Base-by-base conservation (phyloP, 2,113 vertebrate genomes). In the Silurus asotus region DNA sequence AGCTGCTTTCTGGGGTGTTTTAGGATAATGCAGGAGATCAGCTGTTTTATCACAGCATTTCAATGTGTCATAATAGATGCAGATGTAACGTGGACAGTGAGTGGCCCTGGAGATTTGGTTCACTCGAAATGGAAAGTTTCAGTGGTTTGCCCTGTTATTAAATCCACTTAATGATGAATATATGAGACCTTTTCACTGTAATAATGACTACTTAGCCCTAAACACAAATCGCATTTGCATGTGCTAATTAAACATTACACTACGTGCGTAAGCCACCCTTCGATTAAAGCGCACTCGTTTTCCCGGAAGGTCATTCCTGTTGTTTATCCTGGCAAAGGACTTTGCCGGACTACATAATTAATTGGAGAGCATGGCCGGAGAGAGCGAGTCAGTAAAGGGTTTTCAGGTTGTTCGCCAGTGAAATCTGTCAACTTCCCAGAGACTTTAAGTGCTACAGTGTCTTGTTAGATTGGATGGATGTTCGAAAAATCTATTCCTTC, bases 161-260 rank as follows among this genome's bases (percentile, higher is more conserved):
- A 25, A 67, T 58, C n/a, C 20, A 56, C 65, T 65, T 79, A 69
- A 69, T 80, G 17, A 1, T 48, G 77, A 85, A 62, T 48, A 1
- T 13, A 25, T 76, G 69, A 48, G 17, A 25, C 13, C 74, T 70
- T 59, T 61, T 19, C 17, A 10, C 62, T 25, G 80, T 82, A 86
- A 84, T 85, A 77, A 89, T 81, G 49, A 58, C 70, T 67, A 20
- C 78, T 81, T 74, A 49, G 76, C 90, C 88, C 74, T 48, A 74
- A 87, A 56, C 77, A 84, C 84, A 89, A 83, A 70, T 74, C 59
- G 72, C 85, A 75, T 88, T 90, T 88, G 72, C 85, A 80, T 49
- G 28, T 69, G 85, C 58, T 90, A 88, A 90, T 90, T 89, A 90
- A 58, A 74, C 88, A 90, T 88, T 48, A 85, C 62, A 45, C 62